phyloP scores from a whole-genome alignment of 2,113 vertebrate species.

The Bujurquina vittata region DNA sequence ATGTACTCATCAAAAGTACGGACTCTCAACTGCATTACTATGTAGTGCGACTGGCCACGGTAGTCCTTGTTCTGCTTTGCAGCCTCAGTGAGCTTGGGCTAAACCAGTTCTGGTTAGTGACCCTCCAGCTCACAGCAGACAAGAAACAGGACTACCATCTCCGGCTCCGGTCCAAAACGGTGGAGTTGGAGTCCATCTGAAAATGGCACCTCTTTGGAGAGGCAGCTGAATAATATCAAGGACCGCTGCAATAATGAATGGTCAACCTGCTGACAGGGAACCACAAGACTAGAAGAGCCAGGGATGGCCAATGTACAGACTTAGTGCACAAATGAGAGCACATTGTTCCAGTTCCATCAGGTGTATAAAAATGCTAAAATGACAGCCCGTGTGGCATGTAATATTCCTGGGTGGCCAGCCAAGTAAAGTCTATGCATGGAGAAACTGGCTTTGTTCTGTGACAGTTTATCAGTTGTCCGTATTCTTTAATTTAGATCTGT shows the following conservation, averaged over 20 bases:
- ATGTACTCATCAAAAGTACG: too few relatives aligned
- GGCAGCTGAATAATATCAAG: conserved; percentile 1
- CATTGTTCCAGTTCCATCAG: background rate
- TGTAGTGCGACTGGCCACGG: background rate
- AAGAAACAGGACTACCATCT: background rate
- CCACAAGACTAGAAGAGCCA: background rate
- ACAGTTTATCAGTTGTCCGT: background rate
- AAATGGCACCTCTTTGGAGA: background rate
- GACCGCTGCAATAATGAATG: background rate
- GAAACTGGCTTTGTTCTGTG: background rate
- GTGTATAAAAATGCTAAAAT: background rate
- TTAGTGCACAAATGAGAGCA: conserved; percentile 1
- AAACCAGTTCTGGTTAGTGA: background rate
- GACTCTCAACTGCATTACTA: background rate
- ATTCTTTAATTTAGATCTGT: background rate
- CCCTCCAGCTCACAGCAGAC: background rate
- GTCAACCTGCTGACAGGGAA: background rate
- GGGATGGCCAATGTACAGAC: background rate
- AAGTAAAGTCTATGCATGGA: background rate
- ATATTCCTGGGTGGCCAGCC: background rate
- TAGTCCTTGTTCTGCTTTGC: background rate
- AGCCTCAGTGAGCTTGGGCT: background rate
- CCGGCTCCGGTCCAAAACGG: background rate
- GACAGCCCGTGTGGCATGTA: background rate
- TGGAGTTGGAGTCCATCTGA: background rate